Evolutionary conservation across 92 coral and sea anemone species (phyloP).

Genomic region (Nematostella vectensis): DNA sequence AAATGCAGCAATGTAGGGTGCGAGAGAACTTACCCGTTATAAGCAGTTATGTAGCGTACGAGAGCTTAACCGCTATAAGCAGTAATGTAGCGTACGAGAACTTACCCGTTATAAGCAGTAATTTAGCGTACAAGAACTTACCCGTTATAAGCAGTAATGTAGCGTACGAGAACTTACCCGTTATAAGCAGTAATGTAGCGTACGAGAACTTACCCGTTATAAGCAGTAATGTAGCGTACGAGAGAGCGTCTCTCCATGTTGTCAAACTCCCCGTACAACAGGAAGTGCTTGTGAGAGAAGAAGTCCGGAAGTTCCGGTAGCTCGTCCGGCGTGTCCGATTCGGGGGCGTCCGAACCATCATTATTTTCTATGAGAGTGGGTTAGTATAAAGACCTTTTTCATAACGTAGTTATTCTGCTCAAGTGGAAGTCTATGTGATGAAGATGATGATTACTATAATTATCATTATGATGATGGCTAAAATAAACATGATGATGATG

Average conservation of each 20-base stretch:
- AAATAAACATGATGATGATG: no score
- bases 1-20: no score
- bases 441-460: no score
- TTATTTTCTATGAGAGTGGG: background rate
- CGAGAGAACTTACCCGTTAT: no score
- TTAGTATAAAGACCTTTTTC: no score
- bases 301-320: slow-evolving; percentile 85
- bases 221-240: slow-evolving; percentile 84
- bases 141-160: slow-evolving; percentile 91
- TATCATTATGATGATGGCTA: no score
- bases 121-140: no score
- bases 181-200: slow-evolving; percentile 88
- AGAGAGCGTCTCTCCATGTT: slow-evolving; percentile 59
- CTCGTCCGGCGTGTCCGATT: slow-evolving; percentile 29
- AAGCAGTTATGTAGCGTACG: no score
- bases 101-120: slow-evolving; percentile 89
- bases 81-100: no score
- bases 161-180: slow-evolving; percentile 85
- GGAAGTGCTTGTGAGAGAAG: slow-evolving; percentile 82
- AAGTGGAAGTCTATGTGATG: no score
- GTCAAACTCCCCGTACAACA: slow-evolving; percentile 90
- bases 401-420: no score
- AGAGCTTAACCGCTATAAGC: no score
- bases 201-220: slow-evolving; percentile 80
- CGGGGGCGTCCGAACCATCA: background rate